These are phyloP conservation scores for Urosaurus nigricauda DNA, from an alignment of 2,797 vertebrate genomes.

Conservation along the genomic window DNA sequence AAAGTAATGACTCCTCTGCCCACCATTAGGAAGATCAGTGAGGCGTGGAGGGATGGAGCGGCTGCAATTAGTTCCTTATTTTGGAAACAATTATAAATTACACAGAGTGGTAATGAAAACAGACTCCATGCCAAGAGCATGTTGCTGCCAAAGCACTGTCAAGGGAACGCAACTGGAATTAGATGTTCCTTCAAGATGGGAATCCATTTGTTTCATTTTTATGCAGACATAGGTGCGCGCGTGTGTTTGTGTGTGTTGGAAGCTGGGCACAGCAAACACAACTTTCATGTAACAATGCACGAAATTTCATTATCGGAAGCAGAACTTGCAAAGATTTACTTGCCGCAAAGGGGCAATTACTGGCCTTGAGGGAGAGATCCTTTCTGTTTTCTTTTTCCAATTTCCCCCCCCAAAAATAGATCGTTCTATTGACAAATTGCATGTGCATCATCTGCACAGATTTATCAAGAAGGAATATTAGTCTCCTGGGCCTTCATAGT, in stretches of 20 bases:
- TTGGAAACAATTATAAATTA: slow-evolving; percentile 48
- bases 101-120: slow-evolving; percentile 48
- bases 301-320: not conserved
- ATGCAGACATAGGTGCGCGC: not conserved
- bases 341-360: no score
- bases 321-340: no score
- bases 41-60: not conserved
- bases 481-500: no score
- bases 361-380: not conserved
- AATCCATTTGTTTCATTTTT: slow-evolving; percentile 5
- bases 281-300: accelerated
- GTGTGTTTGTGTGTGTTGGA: accelerated
- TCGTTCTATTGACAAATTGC: not conserved
- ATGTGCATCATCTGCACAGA: not conserved
- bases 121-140: slow-evolving; percentile 21
- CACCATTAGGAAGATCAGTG: accelerated
- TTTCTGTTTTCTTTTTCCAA: no score
- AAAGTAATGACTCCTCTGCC: not conserved
- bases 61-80: not conserved
- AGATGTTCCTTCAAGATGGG: slow-evolving; percentile 31
- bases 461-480: no score
- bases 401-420: not conserved
- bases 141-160: slow-evolving; percentile 22
- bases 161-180: slow-evolving; percentile 24
- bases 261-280: accelerated